Conservation (phyloP, 2,888 invertebrate genomes). For the Auanema freiburgensis region DNA sequence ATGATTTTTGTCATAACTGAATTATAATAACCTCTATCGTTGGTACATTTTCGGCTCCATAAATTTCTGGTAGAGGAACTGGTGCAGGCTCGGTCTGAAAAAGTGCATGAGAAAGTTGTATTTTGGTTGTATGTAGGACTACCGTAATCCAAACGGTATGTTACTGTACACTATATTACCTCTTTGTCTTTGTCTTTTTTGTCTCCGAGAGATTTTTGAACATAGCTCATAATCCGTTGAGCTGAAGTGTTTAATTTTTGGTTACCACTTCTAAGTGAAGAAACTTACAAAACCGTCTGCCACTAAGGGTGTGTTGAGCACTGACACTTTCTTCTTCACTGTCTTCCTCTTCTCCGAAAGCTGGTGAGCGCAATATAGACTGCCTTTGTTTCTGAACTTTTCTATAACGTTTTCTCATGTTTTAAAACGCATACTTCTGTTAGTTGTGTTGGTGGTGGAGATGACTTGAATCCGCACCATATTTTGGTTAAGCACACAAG, state of each 20-base stretch:
- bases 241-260: slow-evolving; percentile 19
- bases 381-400: slow-evolving; percentile 5
- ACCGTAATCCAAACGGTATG: too few relatives aligned
- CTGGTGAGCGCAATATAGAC: slow-evolving; percentile 4
- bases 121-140: too few relatives aligned
- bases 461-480: slow-evolving; percentile 41
- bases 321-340: slow-evolving; percentile 39
- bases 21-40: not conserved
- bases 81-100: not conserved
- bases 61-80: not conserved
- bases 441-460: not conserved
- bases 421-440: not conserved
- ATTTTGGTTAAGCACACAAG: slow-evolving; percentile 50
- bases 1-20: not conserved
- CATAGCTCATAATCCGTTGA: slow-evolving; percentile 42
- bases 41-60: not conserved
- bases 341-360: slow-evolving; percentile 19
- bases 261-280: not conserved
- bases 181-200: slow-evolving; percentile 12
- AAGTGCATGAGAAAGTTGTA: too few relatives aligned
- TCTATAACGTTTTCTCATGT: not conserved
- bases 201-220: slow-evolving; percentile 31
- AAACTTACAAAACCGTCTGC: slow-evolving; percentile 37
- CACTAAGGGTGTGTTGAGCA: slow-evolving; percentile 23
- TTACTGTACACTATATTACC: not conserved